Conservation (phyloP, 2,888 invertebrate genomes). For the Acanthococcus lagerstroemiae region DNA sequence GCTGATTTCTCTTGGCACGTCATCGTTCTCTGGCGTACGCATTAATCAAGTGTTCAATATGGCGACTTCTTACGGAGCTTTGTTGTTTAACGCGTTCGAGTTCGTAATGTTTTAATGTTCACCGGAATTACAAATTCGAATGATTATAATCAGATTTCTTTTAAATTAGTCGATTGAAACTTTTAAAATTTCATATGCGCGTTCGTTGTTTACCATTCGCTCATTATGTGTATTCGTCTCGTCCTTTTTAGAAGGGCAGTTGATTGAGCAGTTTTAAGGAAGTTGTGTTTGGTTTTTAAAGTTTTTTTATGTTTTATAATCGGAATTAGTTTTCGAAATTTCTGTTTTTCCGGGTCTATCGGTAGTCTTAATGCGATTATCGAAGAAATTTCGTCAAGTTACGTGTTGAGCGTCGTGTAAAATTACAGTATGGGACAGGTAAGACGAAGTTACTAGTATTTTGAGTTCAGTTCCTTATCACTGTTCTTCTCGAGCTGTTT, state of each 20-base stretch:
- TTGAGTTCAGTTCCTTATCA: not conserved
- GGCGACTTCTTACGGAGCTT: conserved; percentile 24
- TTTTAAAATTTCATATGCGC: conserved; percentile 1
- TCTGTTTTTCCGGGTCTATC: conserved; percentile 2
- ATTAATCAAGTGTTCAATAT: conserved; percentile 22
- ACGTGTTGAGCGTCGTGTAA: conserved; percentile 7
- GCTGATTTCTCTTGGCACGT: conserved; percentile 26
- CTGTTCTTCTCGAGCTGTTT: not conserved
- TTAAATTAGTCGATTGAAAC: not conserved
- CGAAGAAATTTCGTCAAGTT: too few species aligned
- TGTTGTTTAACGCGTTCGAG: conserved; percentile 18
- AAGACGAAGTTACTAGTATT: not conserved
- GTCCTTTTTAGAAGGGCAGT: conserved; percentile 26
- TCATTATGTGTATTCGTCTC: conserved; percentile 6
- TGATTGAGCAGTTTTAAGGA: conserved; percentile 13
- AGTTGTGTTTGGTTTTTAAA: conserved; percentile 25
- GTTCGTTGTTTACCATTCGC: conserved; percentile 7
- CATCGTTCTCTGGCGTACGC: conserved; percentile 26
- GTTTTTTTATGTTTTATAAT: not conserved
- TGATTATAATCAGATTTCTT: conserved; percentile 2
- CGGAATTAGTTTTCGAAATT: conserved; percentile 3
- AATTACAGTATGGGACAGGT: conserved; percentile 21
- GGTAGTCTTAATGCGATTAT: too few species aligned
- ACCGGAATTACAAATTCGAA: conserved; percentile 7
- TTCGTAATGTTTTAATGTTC: conserved; percentile 19